Evolutionary conservation across 2,113 vertebrate species (phyloP).

Genomic region (Potamarius usumacintae): DNA sequence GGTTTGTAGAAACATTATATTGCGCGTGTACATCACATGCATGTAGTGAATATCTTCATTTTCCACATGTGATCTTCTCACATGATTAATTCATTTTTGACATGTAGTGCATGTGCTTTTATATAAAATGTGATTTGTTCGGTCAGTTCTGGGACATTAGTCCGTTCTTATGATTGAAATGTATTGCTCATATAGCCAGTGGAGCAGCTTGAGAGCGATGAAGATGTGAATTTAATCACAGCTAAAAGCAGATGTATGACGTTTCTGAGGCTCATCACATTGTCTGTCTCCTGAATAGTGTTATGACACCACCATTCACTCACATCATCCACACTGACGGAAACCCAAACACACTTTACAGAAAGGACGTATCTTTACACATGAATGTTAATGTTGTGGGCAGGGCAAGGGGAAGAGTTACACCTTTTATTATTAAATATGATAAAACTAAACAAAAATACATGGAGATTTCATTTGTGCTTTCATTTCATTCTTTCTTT

Average conservation of each 20-base stretch:
- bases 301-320: not conserved
- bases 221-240: not conserved
- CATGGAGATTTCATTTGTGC: too few relatives aligned
- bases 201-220: not conserved
- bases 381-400: not conserved
- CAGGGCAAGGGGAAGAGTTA: not conserved
- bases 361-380: not conserved
- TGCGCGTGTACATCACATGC: not conserved
- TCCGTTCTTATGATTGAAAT: not conserved
- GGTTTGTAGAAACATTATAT: not conserved
- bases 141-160: not conserved
- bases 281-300: not conserved
- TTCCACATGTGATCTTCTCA: not conserved
- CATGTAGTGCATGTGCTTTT: not conserved
- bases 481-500: too few relatives aligned
- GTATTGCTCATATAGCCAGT: not conserved
- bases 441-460: not conserved
- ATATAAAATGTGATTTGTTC: not conserved
- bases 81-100: too few relatives aligned
- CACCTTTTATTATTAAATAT: not conserved
- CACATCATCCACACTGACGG: not conserved
- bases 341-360: not conserved
- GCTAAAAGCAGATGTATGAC: not conserved
- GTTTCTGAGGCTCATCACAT: not conserved
- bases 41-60: not conserved